Conservation (phyloP, 2,113 vertebrate species). For the Carassius auratus region DNA sequence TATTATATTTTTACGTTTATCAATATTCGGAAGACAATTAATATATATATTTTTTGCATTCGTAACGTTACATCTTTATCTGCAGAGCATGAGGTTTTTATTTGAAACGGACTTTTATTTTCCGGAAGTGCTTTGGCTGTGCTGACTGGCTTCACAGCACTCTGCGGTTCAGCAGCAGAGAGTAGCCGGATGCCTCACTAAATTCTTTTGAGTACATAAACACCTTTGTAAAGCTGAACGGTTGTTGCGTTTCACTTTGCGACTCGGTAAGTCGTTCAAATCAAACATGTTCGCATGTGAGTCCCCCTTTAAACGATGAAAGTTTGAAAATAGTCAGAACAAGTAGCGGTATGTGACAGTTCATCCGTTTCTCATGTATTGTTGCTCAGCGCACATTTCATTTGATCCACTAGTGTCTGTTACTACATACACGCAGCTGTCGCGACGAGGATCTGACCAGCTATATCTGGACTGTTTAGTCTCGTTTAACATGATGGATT, state of each 20-base stretch:
- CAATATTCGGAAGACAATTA: neutral
- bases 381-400: slow-evolving; percentile 32
- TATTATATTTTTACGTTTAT: neutral
- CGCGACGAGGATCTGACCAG: slow-evolving; percentile 30
- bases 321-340: neutral
- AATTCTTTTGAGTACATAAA: slow-evolving; percentile 40
- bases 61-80: neutral
- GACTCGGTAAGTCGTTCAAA: slow-evolving; percentile 52
- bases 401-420: slow-evolving; percentile 38
- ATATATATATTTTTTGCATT: neutral
- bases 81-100: neutral
- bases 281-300: neutral
- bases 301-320: neutral
- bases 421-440: slow-evolving; percentile 28
- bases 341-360: slow-evolving; percentile 10
- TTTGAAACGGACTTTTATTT: slow-evolving; percentile 17
- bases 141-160: slow-evolving; percentile 21
- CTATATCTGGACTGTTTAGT: slow-evolving; percentile 7
- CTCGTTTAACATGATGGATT: neutral
- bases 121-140: slow-evolving; percentile 37
- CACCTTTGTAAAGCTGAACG: slow-evolving; percentile 19
- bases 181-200: slow-evolving; percentile 36
- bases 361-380: slow-evolving; percentile 12
- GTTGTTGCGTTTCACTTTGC: slow-evolving; percentile 30
- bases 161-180: slow-evolving; percentile 32